These are phyloP conservation scores for Epinephelus coioides DNA, from an alignment of 2,797 vertebrate species.

Conservation along the genomic window DNA sequence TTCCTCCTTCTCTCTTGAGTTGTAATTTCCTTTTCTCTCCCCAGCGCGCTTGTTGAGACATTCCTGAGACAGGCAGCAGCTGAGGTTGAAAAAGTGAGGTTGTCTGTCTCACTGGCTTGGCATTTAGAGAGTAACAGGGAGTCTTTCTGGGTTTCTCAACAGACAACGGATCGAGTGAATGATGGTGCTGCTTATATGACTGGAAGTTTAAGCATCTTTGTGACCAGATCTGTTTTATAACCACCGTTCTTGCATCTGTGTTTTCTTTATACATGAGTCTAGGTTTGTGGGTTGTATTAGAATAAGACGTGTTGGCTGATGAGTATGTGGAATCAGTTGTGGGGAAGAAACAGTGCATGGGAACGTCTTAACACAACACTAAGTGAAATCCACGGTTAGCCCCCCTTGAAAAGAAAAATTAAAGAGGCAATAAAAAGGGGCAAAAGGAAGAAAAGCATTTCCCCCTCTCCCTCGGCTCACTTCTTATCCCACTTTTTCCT, in stretches of 20 bases:
- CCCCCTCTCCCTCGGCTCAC: slow-evolving; percentile 9
- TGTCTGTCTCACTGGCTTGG: slow-evolving; percentile 50
- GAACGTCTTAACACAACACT: slow-evolving; percentile 44
- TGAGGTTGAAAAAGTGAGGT: slow-evolving; percentile 63
- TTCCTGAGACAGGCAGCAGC: slow-evolving; percentile 77
- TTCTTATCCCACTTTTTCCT: slow-evolving; percentile 38
- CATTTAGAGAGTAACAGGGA: slow-evolving; percentile 61
- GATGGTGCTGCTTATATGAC: slow-evolving; percentile 7
- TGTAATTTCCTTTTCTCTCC: slow-evolving; percentile 81
- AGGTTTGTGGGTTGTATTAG: slow-evolving; percentile 40
- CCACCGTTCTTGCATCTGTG: slow-evolving; percentile 41
- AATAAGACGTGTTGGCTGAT: slow-evolving; percentile 62
- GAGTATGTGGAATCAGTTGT: slow-evolving; percentile 41
- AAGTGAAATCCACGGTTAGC: slow-evolving; percentile 31
- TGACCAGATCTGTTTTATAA: slow-evolving; percentile 29
- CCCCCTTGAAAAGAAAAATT: slow-evolving; percentile 44
- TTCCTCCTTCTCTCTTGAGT: slow-evolving; percentile 62
- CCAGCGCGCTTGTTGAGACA: slow-evolving; percentile 77
- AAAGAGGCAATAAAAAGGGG: slow-evolving; percentile 30
- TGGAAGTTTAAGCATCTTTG: slow-evolving; percentile 27
- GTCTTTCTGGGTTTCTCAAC: slow-evolving; percentile 53
- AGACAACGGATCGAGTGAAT: slow-evolving; percentile 50
- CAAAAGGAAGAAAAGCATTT: slow-evolving; percentile 42
- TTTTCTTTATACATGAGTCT: slow-evolving; percentile 40
- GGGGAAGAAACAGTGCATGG: slow-evolving; percentile 35